phyloP scores from a whole-genome alignment of 2,888 invertebrate genomes.

The Hanleya hanleyi region DNA sequence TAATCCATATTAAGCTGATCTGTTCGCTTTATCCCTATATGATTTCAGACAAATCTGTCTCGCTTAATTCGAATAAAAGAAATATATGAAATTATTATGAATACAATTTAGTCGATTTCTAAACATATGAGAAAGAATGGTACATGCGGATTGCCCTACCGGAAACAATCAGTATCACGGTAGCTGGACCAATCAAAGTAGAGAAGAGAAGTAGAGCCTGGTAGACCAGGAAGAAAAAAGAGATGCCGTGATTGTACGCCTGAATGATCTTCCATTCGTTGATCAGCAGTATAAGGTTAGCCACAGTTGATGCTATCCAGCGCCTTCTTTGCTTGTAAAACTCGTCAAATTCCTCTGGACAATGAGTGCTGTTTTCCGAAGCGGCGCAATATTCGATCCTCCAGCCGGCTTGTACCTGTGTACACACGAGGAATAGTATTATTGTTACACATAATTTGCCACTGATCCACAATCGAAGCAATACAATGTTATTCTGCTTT shows the following conservation, averaged over 20 bases:
- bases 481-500: too few species aligned
- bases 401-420: slow-evolving; percentile 66
- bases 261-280: slow-evolving; percentile 49
- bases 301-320: slow-evolving; percentile 68
- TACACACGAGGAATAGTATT: too few species aligned
- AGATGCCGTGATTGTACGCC: slow-evolving; percentile 57
- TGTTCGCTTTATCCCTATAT: too few species aligned
- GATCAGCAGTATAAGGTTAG: slow-evolving; percentile 57
- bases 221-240: slow-evolving; percentile 60
- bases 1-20: too few species aligned
- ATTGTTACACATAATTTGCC: too few species aligned
- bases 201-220: slow-evolving; percentile 62
- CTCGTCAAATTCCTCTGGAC: slow-evolving; percentile 68
- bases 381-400: slow-evolving; percentile 69
- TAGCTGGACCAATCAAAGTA: slow-evolving; percentile 60
- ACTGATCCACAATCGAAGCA: too few species aligned
- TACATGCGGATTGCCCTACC: slow-evolving; percentile 41
- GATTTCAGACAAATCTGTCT: too few species aligned
- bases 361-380: slow-evolving; percentile 63
- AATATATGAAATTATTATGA: too few species aligned
- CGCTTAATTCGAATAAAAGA: too few species aligned
- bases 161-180: slow-evolving; percentile 55
- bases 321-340: slow-evolving; percentile 68
- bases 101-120: too few species aligned
- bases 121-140: not conserved